A percentile compares a stretch with the other conserved stretches of the same genome.
These are phyloP conservation scores for Arge pagana DNA, from an alignment of 2,888 invertebrate genomes.

Conservation along the genomic window DNA sequence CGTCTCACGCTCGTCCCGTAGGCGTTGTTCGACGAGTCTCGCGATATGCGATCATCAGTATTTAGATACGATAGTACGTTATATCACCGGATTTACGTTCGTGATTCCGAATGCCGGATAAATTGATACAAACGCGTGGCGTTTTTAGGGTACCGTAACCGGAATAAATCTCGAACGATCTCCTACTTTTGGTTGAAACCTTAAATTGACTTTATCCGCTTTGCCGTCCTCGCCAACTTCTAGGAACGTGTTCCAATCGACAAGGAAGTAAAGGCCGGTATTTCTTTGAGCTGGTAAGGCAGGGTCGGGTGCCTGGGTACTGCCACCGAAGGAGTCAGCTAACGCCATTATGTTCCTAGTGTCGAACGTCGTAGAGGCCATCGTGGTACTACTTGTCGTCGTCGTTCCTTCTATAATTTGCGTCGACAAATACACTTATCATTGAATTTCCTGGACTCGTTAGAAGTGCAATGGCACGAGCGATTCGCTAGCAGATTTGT, in stretches of 20 bases:
- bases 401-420: constrained; percentile 19
- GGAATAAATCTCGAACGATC: constrained; percentile 79
- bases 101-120: no score
- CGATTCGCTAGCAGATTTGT: no score
- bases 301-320: constrained; percentile 65
- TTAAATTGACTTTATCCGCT: constrained; percentile 73
- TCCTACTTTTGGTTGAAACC: constrained; percentile 80
- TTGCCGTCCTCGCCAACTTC: constrained; percentile 80
- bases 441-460: no score
- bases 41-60: no score
- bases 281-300: constrained; percentile 69
- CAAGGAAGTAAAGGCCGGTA: constrained; percentile 82
- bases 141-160: constrained; percentile 70
- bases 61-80: no score
- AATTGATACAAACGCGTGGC: no score
- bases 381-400: constrained; percentile 29
- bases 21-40: no score
- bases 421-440: constrained; percentile 23
- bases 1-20: no score
- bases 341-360: constrained; percentile 66
- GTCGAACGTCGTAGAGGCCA: constrained; percentile 29
- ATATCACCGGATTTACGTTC: no score
- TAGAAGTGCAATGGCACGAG: no score
- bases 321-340: constrained; percentile 78
- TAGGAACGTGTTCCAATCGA: constrained; percentile 85